Evolutionary conservation across 2,113 vertebrate genomes (phyloP).

Genomic region (Stercorarius parasiticus): DNA sequence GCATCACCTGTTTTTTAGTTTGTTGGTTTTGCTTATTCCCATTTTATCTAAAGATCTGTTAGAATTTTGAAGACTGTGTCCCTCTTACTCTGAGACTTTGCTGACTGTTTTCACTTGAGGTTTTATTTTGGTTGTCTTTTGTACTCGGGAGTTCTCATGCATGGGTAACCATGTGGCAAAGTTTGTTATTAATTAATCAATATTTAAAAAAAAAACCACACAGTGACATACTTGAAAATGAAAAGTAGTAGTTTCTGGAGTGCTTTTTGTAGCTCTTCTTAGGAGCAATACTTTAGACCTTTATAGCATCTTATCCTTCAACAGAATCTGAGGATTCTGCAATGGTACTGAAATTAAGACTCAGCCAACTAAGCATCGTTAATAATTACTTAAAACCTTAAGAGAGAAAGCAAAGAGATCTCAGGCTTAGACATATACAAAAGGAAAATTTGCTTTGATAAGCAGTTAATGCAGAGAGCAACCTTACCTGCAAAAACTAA

Average conservation of each 20-base stretch:
- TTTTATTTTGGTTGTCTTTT: background rate
- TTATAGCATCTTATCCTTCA: background rate
- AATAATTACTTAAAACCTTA: background rate
- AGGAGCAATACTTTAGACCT: background rate
- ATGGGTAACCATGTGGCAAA: background rate
- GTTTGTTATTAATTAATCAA: background rate
- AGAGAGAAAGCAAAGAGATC: background rate
- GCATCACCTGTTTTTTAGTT: background rate
- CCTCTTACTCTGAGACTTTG: background rate
- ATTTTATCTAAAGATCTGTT: background rate
- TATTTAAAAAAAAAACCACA: background rate
- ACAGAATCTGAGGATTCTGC: background rate
- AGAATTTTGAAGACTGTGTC: background rate
- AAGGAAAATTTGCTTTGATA: background rate
- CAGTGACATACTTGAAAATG: background rate
- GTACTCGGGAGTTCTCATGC: background rate
- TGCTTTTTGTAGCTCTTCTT: background rate
- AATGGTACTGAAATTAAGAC: background rate
- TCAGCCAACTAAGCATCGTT: background rate
- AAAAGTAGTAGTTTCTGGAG: background rate
- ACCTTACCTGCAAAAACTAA: background rate
- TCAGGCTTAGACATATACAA: background rate
- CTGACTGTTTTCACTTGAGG: background rate
- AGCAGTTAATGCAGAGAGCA: background rate
- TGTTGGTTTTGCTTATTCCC: background rate